Evolutionary conservation across 2,888 invertebrate genomes (phyloP).

Genomic region (Fragum fragum): DNA sequence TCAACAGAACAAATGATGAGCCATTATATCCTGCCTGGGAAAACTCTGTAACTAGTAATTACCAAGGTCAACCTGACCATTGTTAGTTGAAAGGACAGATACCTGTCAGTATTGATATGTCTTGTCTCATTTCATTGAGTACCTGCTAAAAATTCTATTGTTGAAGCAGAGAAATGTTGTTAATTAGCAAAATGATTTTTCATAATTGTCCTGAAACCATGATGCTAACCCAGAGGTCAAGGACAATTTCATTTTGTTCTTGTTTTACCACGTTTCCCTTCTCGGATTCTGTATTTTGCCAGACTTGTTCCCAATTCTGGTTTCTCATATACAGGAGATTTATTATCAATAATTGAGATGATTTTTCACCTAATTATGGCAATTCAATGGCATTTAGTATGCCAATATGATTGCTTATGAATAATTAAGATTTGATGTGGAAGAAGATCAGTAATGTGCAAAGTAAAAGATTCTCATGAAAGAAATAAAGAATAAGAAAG

Average conservation of each 20-base stretch:
- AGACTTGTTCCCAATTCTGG: background rate
- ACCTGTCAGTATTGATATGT: background rate
- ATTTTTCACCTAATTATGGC: constrained; percentile 20
- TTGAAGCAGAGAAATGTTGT: background rate
- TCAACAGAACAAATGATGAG: too few species aligned
- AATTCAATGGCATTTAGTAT: constrained; percentile 18
- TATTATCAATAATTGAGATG: constrained; percentile 21
- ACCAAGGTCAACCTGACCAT: background rate
- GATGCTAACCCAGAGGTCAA: too few species aligned
- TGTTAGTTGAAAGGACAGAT: background rate
- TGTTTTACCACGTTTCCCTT: too few species aligned
- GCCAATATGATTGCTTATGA: constrained; percentile 1
- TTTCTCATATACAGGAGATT: background rate
- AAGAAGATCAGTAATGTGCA: background rate
- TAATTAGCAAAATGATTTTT: background rate
- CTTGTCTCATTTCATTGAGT: background rate
- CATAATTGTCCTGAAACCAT: background rate
- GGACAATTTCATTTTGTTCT: too few species aligned
- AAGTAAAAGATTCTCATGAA: too few species aligned
- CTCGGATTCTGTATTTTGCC: background rate
- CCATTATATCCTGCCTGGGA: too few species aligned
- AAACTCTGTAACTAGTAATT: too few species aligned
- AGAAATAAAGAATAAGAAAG: too few species aligned
- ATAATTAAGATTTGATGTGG: constrained; percentile 9
- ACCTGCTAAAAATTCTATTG: background rate